Base-by-base conservation (phyloP, 2,113 vertebrate species). In the Phalacrocorax aristotelis region DNA sequence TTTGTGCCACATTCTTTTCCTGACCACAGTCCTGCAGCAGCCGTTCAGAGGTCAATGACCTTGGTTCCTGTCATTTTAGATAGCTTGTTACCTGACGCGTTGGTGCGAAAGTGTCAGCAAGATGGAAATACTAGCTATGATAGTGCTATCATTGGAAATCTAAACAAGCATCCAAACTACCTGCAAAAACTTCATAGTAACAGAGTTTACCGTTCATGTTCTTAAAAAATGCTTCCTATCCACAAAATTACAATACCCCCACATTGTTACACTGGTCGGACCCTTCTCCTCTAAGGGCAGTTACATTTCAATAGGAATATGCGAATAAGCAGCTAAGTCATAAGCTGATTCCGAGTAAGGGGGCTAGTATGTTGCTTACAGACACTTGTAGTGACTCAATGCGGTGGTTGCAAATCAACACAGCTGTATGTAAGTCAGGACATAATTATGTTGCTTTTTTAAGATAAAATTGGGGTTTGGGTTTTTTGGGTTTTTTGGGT, bases 191-290 rank as follows among this genome's bases (percentile, higher is more conserved):
- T 15, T 22, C 40, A 52, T 20, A 46, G 38, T 29, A 58, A 54
- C 15, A 48, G 19, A 11, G 32, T 26, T 75, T 57, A 34, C 25
- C 2, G 0, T 22, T 69, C 10, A 4, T 29, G 19, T 11, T 69
- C 72, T 29, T 20, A 11, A 62, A 64, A 60, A 23, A 61, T 2
- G 2, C 18, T 90, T 83, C 25, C 40, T 46, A 22, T 15, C 54
- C 27, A 58, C 60, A 64, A 36, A 81, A 25, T 6, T 22, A 11
- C n/a, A 17, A 9, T 42, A 7, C 4, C 15, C 6, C 16, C 10
- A 0, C 10, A 0, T 15, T 22, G 4, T 30, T 93, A 20, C 4
- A 4, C 29, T 40, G 30, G 11, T 8, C 10, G 6, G 11, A 23
- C 21, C 29, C 30, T 74, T 62, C 44, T 66, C 29, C 29, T 78